Base-by-base conservation (phyloP, 2,113 vertebrate genomes). In the Python bivittatus region DNA sequence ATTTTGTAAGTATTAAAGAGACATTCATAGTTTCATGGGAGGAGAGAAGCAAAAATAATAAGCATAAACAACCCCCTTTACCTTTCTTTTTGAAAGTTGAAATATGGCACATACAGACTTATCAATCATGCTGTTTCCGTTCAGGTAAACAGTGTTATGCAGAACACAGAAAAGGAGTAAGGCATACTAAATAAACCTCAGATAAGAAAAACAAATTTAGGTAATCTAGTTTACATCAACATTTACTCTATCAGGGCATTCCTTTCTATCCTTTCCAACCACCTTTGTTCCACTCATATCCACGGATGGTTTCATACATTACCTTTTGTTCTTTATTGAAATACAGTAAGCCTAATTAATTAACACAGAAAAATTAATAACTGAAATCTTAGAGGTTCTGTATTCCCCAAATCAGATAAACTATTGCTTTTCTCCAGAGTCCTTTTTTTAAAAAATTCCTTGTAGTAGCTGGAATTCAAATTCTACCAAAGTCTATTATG, bases 331-430 rank as follows among this genome's bases (percentile, higher is more conserved):
- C 72, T 42, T 79, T 79, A 42, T 7, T 79, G 72, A 42, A 79
- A 79, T 79, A 42, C 22, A 79, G 72, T 79, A 79, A 42, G 17
- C 42, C 72, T 79, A 79, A 95, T 95, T 97, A 97, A 97, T 97
- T 97, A 96, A 95, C 94, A 97, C 93, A 94, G 90, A 96, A 92
- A 92, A 96, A 96, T 96, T 94, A 95, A 94, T 29, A 94, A 94
- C 48, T 83, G 89, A 94, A 95, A 93, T 7, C 23, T 25, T 56
- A 72, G 60, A 79, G 93, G 44, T 20, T 94, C 79, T 93, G 7
- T 92, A 42, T 2, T 68, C 88, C 0, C 94, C 92, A 92, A 96
- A 91, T 90, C 91, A 95, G 93, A 93, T 96, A 95, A 96, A 96
- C 61, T 94, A 92, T 92, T 94, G 89, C 72, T 95, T 91, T 61